These are phyloP conservation scores for Pangasius sanitwongsei DNA, from an alignment of 2,797 vertebrate species.

Conservation along the genomic window DNA sequence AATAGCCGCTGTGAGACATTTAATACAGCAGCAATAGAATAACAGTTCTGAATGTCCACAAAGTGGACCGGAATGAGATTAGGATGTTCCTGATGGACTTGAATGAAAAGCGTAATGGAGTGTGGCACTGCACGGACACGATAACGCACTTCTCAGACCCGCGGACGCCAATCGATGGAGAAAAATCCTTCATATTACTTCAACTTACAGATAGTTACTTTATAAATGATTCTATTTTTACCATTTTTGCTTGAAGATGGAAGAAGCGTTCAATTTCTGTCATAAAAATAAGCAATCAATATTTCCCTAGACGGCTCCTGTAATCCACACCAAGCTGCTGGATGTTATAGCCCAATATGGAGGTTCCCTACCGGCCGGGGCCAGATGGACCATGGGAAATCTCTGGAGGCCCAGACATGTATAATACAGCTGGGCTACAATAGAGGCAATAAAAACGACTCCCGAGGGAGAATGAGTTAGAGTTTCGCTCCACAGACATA, in stretches of 20 bases:
- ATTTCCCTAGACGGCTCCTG: background rate
- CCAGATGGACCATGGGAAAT: constrained; percentile 71
- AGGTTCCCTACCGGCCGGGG: constrained; percentile 47
- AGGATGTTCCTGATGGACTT: constrained; percentile 75
- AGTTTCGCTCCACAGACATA: constrained; percentile 60
- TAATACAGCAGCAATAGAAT: constrained; percentile 79
- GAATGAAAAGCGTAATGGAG: constrained; percentile 80
- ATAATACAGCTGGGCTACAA: constrained; percentile 72
- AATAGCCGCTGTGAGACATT: constrained; percentile 78
- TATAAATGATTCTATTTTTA: constrained; percentile 29
- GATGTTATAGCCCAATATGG: constrained; percentile 34
- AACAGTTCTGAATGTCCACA: constrained; percentile 79
- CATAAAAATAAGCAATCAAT: constrained; percentile 32
- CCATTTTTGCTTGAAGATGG: constrained; percentile 16
- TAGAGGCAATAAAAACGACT: constrained; percentile 68
- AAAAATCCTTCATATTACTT: constrained; percentile 61
- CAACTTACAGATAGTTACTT: constrained; percentile 47
- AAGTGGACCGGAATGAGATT: constrained; percentile 83
- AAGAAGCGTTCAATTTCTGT: background rate
- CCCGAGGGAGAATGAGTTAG: constrained; percentile 64
- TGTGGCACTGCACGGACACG: constrained; percentile 75
- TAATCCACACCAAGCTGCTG: constrained; percentile 7
- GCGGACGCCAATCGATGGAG: constrained; percentile 68
- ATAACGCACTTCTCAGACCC: constrained; percentile 73
- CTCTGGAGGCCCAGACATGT: constrained; percentile 67